Evolutionary conservation across 2,797 vertebrate species (phyloP).

Genomic region (Sebastes oblongus): DNA sequence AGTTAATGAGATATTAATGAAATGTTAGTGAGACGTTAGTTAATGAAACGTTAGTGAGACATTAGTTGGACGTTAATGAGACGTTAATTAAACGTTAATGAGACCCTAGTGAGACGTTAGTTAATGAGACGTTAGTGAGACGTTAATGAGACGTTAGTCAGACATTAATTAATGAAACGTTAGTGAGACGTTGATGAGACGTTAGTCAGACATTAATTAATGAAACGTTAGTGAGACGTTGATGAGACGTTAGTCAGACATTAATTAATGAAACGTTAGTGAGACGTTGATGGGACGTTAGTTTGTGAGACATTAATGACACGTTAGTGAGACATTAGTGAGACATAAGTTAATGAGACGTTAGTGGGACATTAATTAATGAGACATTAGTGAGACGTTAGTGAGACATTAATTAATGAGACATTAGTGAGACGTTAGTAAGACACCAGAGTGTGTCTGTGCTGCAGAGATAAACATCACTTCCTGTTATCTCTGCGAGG

Average conservation of each 20-base stretch:
- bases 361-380: no score
- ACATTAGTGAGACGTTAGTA: neutral
- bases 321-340: no score
- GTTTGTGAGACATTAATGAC: no score
- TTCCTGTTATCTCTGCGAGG: neutral
- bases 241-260: no score
- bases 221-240: neutral
- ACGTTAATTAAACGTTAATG: no score
- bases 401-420: neutral
- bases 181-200: rapidly evolving
- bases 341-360: neutral
- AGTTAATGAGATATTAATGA: neutral
- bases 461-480: neutral
- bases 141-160: neutral
- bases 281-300: neutral
- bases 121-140: no score
- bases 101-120: no score
- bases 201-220: rapidly evolving
- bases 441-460: neutral
- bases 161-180: no score
- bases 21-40: neutral
- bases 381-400: neutral
- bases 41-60: no score
- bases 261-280: neutral
- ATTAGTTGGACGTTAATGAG: neutral